Evolutionary conservation across 2,113 vertebrate species (phyloP).

Genomic region (Xenotilapia caudafasciata): DNA sequence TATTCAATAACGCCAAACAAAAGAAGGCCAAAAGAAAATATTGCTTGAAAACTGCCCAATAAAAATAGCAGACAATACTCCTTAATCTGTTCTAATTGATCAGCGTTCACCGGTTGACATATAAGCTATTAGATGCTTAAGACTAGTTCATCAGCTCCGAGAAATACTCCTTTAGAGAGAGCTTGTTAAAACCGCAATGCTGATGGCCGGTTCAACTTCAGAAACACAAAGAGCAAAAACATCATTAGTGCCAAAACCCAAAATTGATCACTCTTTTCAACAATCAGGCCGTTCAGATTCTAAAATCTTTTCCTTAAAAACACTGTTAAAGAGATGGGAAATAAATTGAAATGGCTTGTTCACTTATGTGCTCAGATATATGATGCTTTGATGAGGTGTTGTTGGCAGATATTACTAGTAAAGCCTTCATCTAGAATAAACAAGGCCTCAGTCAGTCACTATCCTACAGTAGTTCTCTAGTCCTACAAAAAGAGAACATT

Average conservation of each 20-base stretch:
- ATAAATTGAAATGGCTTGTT: slow-evolving; percentile 73
- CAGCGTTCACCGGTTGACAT: slow-evolving; percentile 39
- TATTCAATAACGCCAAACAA: slow-evolving; percentile 59
- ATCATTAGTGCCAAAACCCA: slow-evolving; percentile 21
- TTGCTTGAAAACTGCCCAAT: slow-evolving; percentile 68
- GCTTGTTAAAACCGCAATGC: slow-evolving; percentile 23
- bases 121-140: slow-evolving; percentile 40
- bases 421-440: slow-evolving; percentile 72
- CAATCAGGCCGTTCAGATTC: slow-evolving; percentile 50
- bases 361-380: slow-evolving; percentile 73
- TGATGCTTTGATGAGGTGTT: slow-evolving; percentile 69
- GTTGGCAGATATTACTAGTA: slow-evolving; percentile 73
- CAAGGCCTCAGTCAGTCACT: slow-evolving; percentile 72
- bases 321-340: slow-evolving; percentile 66
- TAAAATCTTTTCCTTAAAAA: slow-evolving; percentile 36
- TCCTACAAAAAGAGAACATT: slow-evolving; percentile 55
- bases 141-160: slow-evolving; percentile 47
- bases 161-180: slow-evolving; percentile 14
- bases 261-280: slow-evolving; percentile 27
- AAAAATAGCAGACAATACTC: slow-evolving; percentile 45
- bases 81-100: slow-evolving; percentile 34
- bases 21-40: slow-evolving; percentile 58
- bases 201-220: slow-evolving; percentile 27
- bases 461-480: slow-evolving; percentile 63
- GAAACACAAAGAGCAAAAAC: background rate